Percentiles rank a stretch among this genome's conserved stretches.
These are phyloP conservation scores for Hexactinellida sp. DNA, from an alignment of 37 sponge, comb jelly and placozoan genomes.

Conservation along the genomic window DNA sequence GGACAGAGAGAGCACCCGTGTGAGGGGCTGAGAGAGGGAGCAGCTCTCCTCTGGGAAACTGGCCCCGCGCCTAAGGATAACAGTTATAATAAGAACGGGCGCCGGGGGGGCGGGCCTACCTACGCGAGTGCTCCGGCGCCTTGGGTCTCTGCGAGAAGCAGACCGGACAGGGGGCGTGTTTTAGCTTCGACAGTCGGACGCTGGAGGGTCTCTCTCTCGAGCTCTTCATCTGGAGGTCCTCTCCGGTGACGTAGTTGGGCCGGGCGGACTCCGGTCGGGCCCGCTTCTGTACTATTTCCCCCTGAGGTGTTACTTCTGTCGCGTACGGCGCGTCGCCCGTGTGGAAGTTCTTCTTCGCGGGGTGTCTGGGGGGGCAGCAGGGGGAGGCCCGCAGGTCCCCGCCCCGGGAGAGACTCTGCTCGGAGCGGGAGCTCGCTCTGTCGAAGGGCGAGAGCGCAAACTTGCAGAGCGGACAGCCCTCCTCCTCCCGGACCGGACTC, in stretches of 20 bases:
- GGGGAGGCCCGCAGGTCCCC: neutral
- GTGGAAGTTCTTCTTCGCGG: neutral
- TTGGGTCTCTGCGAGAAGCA: neutral
- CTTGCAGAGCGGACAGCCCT: constrained; percentile 4
- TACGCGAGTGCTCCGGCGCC: neutral
- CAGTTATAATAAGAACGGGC: neutral
- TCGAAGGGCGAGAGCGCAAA: neutral
- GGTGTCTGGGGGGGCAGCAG: neutral
- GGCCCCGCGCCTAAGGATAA: neutral
- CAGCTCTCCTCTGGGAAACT: neutral
- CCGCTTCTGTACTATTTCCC: neutral
- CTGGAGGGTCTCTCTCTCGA: neutral
- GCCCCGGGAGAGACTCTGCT: neutral
- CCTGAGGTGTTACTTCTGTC: neutral
- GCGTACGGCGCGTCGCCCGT: neutral
- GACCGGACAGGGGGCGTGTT: neutral
- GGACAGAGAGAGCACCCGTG: neutral
- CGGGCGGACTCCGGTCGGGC: neutral
- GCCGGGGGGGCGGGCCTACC: neutral
- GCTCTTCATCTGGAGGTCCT: neutral
- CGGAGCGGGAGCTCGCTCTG: neutral
- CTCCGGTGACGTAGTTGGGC: neutral
- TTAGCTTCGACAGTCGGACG: neutral
- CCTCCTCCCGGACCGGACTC: neutral
- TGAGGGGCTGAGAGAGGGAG: neutral